Conservation (phyloP, 2,797 vertebrate genomes). For the Cynopterus sphinx region DNA sequence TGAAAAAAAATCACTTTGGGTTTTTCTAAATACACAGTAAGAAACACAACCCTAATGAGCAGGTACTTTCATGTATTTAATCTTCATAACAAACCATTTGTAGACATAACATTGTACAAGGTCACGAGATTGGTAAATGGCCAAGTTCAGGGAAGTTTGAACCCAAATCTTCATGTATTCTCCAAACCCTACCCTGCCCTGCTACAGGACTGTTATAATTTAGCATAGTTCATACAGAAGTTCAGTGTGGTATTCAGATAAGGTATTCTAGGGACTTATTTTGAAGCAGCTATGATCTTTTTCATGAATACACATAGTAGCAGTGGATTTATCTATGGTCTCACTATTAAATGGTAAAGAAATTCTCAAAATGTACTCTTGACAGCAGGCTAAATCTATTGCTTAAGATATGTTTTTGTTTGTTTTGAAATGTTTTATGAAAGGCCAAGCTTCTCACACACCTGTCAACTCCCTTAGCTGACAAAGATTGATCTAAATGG, state of each 20-base stretch:
- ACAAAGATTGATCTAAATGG: conserved; percentile 37
- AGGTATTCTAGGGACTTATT: conserved; percentile 10
- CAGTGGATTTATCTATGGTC: background rate
- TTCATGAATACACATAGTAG: background rate
- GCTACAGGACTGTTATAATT: background rate
- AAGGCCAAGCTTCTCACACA: conserved; percentile 52
- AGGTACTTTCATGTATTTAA: conserved; percentile 24
- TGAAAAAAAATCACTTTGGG: conserved; percentile 13
- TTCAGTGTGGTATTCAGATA: background rate
- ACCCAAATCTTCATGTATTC: background rate
- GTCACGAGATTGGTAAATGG: background rate
- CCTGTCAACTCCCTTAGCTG: conserved; percentile 47
- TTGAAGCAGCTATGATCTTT: background rate
- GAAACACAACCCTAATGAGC: background rate
- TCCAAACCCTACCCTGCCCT: background rate
- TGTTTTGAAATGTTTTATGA: conserved; percentile 61
- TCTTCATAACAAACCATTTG: background rate
- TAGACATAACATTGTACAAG: background rate
- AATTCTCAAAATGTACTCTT: conserved; percentile 40
- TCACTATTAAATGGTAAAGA: conserved; percentile 33
- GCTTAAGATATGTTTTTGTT: conserved; percentile 53
- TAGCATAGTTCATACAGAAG: background rate
- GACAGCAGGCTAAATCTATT: conserved; percentile 40
- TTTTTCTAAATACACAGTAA: conserved; percentile 49
- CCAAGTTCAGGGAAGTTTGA: background rate